Percentiles rank a stretch among this genome's conserved stretches.
phyloP scores from a whole-genome alignment of 2,113 vertebrate genomes.

The Seriola aureovittata region DNA sequence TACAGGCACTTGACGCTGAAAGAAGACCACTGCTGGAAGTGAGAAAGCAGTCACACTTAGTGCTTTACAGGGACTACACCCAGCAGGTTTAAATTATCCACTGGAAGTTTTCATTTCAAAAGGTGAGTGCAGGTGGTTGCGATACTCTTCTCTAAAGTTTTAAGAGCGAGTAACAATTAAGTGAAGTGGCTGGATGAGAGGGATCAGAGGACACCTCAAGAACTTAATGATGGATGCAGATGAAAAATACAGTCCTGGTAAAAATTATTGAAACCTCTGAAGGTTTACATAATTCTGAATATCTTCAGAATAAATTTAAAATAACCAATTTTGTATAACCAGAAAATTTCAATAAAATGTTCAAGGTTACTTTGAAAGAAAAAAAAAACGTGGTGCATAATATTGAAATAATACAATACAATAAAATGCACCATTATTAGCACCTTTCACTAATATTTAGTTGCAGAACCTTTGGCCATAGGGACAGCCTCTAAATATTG shows the following conservation, averaged over 20 bases:
- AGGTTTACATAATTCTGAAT: too few relatives aligned
- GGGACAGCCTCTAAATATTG: too few relatives aligned
- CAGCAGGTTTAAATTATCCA: slow-evolving; percentile 8
- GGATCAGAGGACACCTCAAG: slow-evolving; percentile 38
- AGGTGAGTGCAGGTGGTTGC: slow-evolving; percentile 16
- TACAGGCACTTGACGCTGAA: neutral
- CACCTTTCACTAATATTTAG: too few relatives aligned
- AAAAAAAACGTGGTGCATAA: too few relatives aligned
- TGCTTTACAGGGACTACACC: slow-evolving; percentile 10
- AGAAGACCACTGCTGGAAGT: neutral
- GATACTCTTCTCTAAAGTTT: slow-evolving; percentile 25
- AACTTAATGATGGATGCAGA: slow-evolving; percentile 37
- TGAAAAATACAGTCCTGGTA: neutral
- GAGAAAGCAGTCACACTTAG: neutral
- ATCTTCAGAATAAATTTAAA: too few relatives aligned
- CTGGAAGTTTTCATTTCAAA: slow-evolving; percentile 28
- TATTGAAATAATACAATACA: too few relatives aligned
- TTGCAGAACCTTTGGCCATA: too few relatives aligned
- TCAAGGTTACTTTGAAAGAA: too few relatives aligned
- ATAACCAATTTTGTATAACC: too few relatives aligned
- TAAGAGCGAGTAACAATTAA: slow-evolving; percentile 46
- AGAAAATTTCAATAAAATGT: too few relatives aligned
- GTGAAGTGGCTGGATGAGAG: slow-evolving; percentile 48
- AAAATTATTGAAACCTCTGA: too few relatives aligned
- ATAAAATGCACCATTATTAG: too few relatives aligned